Conservation (phyloP, 2,113 vertebrate genomes). For the Oncorhynchus keta region DNA sequence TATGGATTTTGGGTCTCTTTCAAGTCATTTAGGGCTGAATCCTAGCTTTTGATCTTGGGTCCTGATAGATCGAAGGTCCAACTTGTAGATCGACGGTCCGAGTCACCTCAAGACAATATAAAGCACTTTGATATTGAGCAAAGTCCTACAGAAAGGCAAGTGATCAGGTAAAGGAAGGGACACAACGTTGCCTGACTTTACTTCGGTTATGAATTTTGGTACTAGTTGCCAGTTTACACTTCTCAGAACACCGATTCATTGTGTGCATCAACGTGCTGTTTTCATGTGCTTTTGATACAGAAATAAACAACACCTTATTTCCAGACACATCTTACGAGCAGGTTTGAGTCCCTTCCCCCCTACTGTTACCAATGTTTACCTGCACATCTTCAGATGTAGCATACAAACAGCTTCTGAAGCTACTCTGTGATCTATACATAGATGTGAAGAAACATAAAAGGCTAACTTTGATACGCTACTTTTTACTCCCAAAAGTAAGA, state of each 20-base stretch:
- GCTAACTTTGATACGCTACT: slow-evolving; percentile 51
- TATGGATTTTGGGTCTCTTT: slow-evolving; percentile 15
- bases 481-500: slow-evolving; percentile 28
- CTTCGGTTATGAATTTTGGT: no score
- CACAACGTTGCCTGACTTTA: no score
- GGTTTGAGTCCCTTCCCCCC: slow-evolving; percentile 41
- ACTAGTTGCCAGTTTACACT: not conserved
- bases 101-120: not conserved
- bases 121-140: not conserved
- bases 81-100: no score
- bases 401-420: slow-evolving; percentile 54
- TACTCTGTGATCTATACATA: slow-evolving; percentile 67
- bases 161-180: no score
- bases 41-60: not conserved
- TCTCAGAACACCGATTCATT: not conserved
- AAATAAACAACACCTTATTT: slow-evolving; percentile 59
- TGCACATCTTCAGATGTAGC: slow-evolving; percentile 47
- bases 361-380: slow-evolving; percentile 36
- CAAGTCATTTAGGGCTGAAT: slow-evolving; percentile 24
- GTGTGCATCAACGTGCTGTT: not conserved
- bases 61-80: no score
- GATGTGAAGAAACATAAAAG: slow-evolving; percentile 49
- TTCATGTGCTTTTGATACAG: not conserved
- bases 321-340: slow-evolving; percentile 41
- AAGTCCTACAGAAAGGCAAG: no score